These are phyloP conservation scores for Carlito syrichta DNA, from an alignment of 2,113 vertebrate species.

Conservation along the genomic window DNA sequence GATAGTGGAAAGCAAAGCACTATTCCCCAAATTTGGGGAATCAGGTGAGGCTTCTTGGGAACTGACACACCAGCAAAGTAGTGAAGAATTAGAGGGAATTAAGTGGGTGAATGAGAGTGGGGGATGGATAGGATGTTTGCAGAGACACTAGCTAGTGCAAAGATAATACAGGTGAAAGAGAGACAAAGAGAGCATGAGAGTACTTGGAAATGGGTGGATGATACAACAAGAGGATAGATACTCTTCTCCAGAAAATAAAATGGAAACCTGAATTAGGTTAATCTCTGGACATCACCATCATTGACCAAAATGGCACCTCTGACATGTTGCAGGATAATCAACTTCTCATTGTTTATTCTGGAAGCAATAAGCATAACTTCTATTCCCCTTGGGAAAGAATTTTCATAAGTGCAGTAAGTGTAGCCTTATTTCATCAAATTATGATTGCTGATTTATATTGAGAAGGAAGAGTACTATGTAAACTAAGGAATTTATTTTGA, in stretches of 20 bases:
- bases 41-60: background rate
- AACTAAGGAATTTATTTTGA: constrained; percentile 52
- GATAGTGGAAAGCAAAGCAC: background rate
- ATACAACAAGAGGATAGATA: background rate
- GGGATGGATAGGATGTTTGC: background rate
- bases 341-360: background rate
- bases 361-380: background rate
- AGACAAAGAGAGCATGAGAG: background rate
- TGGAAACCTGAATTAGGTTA: background rate
- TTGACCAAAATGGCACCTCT: background rate
- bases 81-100: background rate
- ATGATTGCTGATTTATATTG: constrained; percentile 38
- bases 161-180: background rate
- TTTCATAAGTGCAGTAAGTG: constrained; percentile 57
- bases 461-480: constrained; percentile 38
- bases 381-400: background rate
- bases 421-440: constrained; percentile 57
- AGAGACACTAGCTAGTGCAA: background rate
- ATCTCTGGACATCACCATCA: background rate
- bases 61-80: background rate
- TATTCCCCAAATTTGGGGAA: background rate
- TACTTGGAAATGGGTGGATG: background rate
- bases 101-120: background rate
- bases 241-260: background rate
- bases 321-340: background rate